Evolutionary conservation across 2,888 invertebrate species (phyloP), one percentile per base, ranked within the genome.

Genomic region (Pollenia griseotomentosa): DNA sequence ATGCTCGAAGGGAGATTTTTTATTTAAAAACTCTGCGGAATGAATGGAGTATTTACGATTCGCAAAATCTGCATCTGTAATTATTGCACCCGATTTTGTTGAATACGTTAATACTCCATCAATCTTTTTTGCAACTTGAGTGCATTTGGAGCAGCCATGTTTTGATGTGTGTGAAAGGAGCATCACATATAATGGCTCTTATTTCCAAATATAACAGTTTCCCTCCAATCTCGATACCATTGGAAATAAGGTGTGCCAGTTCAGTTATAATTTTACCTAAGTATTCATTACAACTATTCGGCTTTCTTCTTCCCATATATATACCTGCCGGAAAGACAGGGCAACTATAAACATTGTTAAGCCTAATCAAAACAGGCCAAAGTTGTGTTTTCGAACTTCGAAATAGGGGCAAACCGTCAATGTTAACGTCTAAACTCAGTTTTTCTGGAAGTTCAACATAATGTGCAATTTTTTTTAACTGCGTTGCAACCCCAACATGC

Each of bases 11-110:
- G 51, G 70, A 16, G 70, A 70, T 33, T 53, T 70, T 14, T 70
- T 16, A 8, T 9, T 51, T 51, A 68, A 51, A 51, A 66, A 12
- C 44, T 46, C 16, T 66, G 19, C 14, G 16, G 9, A 66, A 33
- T 68, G 68, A 53, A 12, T 19, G 33, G 51, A 51, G 16, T 70
- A 70, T 53, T 55, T 71, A 42, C 57, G 23, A 14, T 19, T 10
- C 2, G 12, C 14, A 55, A 71, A 71, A 70, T 70, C 70, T 14
- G 51, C 23, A 70, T 55, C 71, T 16, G 55, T 53, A n/a, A 71
- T 71, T 4, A 71, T 6, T 10, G 71, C 55, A 14, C 44, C 71
- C 16, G 57, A 71, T 42, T 40, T 57, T 71, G 55, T 71, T n/a
- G 55, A 33, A 33, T 33, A 33, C 33, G 33, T 33, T 2, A 33